Base-by-base conservation (phyloP, 2,113 vertebrate genomes). In the Chelonoidis abingdonii region DNA sequence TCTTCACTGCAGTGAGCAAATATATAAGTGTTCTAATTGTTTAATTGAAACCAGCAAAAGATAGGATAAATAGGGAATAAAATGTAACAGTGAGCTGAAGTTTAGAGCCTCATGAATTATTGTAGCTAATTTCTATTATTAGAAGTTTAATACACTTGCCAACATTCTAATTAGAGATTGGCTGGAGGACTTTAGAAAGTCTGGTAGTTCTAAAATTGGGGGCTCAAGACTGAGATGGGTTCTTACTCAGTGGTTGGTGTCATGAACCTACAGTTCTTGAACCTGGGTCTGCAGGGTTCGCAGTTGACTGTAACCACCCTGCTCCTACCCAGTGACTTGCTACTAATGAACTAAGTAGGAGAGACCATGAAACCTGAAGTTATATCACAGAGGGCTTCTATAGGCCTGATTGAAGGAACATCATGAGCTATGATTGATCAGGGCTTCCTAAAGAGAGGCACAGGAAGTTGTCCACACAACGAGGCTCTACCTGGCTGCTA, bases 131-230 rank as follows among this genome's bases (percentile, higher is more conserved):
- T 87, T 94, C 38, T 69, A 4, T 96, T 93, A 94, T 84, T 78
- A 91, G 89, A 91, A 96, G 78, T 62, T 75, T 72, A 86, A 91
- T 91, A 54, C 57, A 83, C 44, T 75, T 83, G 72, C 93, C 83
- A 86, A 79, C 41, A 90, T 91, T 89, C 80, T 96, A 97, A 93
- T 97, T 92, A 95, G 81, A 89, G 59, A 72, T 54, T 91, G 24
- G 81, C 93, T 88, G 62, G 35, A 88, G 47, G 50, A 52, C 2
- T 16, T 78, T 79, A 72, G 90, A 84, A 94, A 94, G 5, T 90
- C 80, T 93, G 89, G 31, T 86, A 57, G 75, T 19, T 92, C 86
- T 12, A 16, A 95, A 97, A 84, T 1, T 0, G 19, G 47, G 44
- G 69, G 4, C 80, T 89, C 80, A 62, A 47, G 6, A 22, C 53